Evolutionary conservation across 2,113 vertebrate species (phyloP), one percentile per base, ranked within the genome.

Genomic region (Cisticola juncidis): DNA sequence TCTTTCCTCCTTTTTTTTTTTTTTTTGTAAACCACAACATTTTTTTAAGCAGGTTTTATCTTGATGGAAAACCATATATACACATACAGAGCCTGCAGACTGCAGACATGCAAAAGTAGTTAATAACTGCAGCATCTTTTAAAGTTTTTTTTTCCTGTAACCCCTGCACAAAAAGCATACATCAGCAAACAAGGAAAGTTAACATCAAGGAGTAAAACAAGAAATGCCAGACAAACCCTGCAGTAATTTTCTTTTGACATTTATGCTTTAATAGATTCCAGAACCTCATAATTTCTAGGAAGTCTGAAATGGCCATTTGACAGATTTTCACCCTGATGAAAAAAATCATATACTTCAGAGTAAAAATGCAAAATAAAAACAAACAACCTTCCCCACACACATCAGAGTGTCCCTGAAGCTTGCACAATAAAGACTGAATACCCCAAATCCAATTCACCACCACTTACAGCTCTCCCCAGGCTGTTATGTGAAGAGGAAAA

Each of bases 191-290:
- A 91, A 81, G 56, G 64, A 31, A 93, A 82, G 64, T 72, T 78
- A 94, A 87, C 88, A 84, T 64, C 89, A 94, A 92, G 81, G 94
- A 95, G 45, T 94, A 83, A 94, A 95, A 86, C 61, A 96, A 97
- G 95, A 96, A 95, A 95, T 95, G 95, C 91, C 81, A 94, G 87
- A 84, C 94, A 96, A 94, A 70, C 92, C 95, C 94, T 61, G 93
- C 92, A 96, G 96, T 96, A 97, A 97, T 97, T 98, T 98, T 98
- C 95, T 95, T 97, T 81, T 96, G 96, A 98, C 97, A 97, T 98
- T 98, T 97, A 91, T 86, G 86, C 80, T 97, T 96, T 98, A 98
- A 98, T 98, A 96, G 96, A 95, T 98, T 98, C 97, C 98, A 98
- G 98, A 98, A 95, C 58, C 88, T 96, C 91, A 62, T 96, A 88